Evolutionary conservation across 1,140 invertebrate genomes (phyloP), one percentile per base, ranked within the genome.

Genomic region (Drosophila yakuba): DNA sequence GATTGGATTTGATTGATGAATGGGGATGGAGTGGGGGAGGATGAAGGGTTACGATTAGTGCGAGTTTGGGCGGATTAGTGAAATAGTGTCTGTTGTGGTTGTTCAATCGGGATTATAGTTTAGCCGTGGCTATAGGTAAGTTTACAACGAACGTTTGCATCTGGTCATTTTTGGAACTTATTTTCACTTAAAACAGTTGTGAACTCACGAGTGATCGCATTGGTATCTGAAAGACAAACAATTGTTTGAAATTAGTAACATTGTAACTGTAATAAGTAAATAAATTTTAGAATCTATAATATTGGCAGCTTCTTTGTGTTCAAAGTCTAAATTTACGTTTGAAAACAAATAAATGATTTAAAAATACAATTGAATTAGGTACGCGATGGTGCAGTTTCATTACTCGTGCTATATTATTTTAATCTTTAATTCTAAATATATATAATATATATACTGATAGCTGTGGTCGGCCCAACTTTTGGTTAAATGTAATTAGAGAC

Each of bases 151-250:
- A 17, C 17, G 38, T 15, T 55, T 32, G 10, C n/a, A 10, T n/a
- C n/a, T n/a, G 20, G 35, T 61, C n/a, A 17, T n/a, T 23, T 32
- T 23, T 32, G 23, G 2, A 47, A 47, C 4, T 3, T 17, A n/a
- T 20, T 20, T 1, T 20, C 2, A 20, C 20, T 20, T 20, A n/a
- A 11, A 36, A 14, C 8, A 6, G 25, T 36, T 12, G 45, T 47
- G 15, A 90, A 91, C 88, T 91, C 62, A 91, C 88, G 79, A 66
- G 86, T 86, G 56, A 68, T 58, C 57, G 59, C 55, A 64, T 56
- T 80, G 50, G 68, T 36, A 66, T 89, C 85, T 84, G 78, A 3
- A 84, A 72, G 28, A 54, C 64, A 47, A 41, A 43, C 38, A 28
- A 15, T 61, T 38, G 41, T 56, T 1, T 14, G 39, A 43, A 28